phyloP scores from a whole-genome alignment of 2,113 vertebrate species.

The Anarhynchus alexandrinus region DNA sequence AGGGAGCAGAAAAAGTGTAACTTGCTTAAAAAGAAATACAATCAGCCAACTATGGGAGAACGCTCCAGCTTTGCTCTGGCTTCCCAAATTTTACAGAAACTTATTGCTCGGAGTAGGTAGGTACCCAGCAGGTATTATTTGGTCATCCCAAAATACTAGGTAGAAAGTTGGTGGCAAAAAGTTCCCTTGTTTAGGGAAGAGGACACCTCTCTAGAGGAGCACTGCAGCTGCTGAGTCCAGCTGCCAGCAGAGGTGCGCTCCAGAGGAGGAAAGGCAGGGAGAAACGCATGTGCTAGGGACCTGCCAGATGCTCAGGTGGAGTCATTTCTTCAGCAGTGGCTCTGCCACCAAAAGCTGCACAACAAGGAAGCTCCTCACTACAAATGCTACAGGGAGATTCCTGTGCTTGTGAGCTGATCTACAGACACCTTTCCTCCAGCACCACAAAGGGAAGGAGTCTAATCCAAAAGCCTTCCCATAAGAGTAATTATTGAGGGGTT shows the following conservation, averaged over 20 bases:
- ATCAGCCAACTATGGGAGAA: neutral
- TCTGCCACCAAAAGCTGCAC: neutral
- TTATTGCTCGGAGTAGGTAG: neutral
- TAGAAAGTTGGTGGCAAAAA: neutral
- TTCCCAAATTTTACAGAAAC: neutral
- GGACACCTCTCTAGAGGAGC: neutral
- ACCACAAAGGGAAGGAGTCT: neutral
- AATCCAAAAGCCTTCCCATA: neutral
- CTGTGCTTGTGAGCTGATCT: neutral
- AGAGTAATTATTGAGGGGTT: neutral
- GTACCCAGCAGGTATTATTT: neutral
- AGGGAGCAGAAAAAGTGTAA: neutral
- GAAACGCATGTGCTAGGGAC: rapidly evolving
- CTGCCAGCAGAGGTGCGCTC: neutral
- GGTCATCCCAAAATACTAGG: neutral
- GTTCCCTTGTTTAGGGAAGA: neutral
- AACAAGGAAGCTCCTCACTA: neutral
- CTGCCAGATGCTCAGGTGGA: neutral
- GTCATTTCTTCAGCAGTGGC: neutral
- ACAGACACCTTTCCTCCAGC: neutral
- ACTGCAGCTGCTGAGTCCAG: neutral
- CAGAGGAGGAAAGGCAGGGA: neutral
- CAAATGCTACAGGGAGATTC: neutral
- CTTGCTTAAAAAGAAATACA: neutral
- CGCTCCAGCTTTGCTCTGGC: neutral